Evolutionary conservation across 2,113 vertebrate species (phyloP).

Genomic region (Propithecus coquereli): DNA sequence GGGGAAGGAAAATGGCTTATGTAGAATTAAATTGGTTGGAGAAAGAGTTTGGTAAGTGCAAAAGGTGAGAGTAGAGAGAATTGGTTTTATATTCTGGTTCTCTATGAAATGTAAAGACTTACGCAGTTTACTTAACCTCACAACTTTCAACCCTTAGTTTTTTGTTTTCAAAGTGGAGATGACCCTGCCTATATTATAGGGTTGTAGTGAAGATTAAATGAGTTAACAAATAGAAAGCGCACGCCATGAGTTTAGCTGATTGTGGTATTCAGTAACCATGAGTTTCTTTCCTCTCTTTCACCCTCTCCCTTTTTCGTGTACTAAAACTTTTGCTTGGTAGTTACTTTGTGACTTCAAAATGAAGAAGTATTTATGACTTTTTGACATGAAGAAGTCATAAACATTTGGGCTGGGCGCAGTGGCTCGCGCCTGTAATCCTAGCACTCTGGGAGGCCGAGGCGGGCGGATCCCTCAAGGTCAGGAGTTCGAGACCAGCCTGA

Average conservation of each 20-base stretch:
- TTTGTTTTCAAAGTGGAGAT: neutral
- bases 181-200: neutral
- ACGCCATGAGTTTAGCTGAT: neutral
- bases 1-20: neutral
- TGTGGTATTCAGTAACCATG: neutral
- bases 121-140: neutral
- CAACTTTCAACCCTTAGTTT: neutral
- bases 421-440: no score
- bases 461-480: no score
- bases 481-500: no score
- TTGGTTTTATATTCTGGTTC: neutral
- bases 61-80: neutral
- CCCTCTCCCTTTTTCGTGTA: neutral
- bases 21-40: neutral
- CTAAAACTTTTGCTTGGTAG: neutral
- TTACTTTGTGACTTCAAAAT: conserved; percentile 6
- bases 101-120: neutral
- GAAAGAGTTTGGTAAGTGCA: neutral
- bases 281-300: neutral
- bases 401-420: no score
- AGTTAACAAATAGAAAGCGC: neutral
- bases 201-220: neutral
- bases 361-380: neutral
- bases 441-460: no score
- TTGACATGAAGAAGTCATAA: neutral